Percentiles rank a stretch among this genome's conserved stretches.
These are phyloP conservation scores for Lethenteron camtschaticum DNA, from an alignment of 2,113 vertebrate species.

Conservation along the genomic window DNA sequence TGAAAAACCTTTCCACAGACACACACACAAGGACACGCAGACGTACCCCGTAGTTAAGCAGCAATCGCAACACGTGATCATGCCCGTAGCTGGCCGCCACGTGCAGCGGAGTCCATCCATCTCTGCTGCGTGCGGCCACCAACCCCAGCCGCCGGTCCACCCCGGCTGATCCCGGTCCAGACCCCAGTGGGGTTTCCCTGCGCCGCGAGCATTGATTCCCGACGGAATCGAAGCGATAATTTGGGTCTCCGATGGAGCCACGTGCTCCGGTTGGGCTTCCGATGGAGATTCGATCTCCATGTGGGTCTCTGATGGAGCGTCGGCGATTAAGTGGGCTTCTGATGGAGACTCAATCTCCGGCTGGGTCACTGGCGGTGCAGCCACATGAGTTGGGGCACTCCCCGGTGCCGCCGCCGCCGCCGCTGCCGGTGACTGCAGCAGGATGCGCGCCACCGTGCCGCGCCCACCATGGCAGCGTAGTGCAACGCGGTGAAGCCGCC, in stretches of 20 bases:
- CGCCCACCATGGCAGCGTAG: conserved; percentile 91
- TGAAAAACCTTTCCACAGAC: neutral
- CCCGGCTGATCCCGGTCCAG: neutral
- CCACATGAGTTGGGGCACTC: no score
- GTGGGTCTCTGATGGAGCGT: no score
- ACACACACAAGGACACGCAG: neutral
- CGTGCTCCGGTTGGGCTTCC: no score
- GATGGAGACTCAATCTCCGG: no score
- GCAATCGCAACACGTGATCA: conserved; percentile 78
- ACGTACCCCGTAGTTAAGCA: conserved; percentile 53
- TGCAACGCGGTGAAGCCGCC: conserved; percentile 94
- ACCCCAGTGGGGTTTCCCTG: neutral
- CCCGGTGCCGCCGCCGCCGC: no score
- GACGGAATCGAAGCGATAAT: no score
- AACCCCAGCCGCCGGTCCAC: neutral
- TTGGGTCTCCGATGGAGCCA: no score
- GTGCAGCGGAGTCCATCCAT: conserved; percentile 91
- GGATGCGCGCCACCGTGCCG: conserved; percentile 71
- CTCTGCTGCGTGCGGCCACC: conserved; percentile 67
- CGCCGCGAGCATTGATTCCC: no score
- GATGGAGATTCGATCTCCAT: no score
- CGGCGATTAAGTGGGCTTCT: no score
- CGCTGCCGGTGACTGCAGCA: conserved; percentile 46
- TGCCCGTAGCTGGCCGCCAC: conserved; percentile 89
- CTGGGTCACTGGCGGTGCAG: no score